Evolutionary conservation across 2,888 invertebrate genomes (phyloP).

Genomic region (Tetropium fuscum): DNA sequence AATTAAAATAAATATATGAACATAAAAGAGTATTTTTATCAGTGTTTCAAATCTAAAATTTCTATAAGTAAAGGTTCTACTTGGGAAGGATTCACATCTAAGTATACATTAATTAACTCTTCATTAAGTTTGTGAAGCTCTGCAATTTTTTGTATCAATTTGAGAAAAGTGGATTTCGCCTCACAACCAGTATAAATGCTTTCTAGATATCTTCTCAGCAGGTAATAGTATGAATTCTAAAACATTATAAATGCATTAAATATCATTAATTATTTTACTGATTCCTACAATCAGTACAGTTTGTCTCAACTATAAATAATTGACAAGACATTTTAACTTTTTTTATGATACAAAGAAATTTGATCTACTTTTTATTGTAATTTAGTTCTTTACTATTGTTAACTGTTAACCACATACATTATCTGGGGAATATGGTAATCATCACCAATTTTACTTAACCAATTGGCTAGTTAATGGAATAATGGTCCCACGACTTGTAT

Average conservation of each 20-base stretch:
- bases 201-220: constrained; percentile 85
- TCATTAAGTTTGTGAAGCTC: constrained; percentile 91
- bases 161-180: constrained; percentile 87
- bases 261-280: background rate
- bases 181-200: constrained; percentile 88
- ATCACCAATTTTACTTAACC: too few relatives aligned
- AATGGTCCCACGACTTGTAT: too few relatives aligned
- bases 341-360: too few relatives aligned
- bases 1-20: constrained; percentile 2
- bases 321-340: too few relatives aligned
- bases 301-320: too few relatives aligned
- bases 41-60: constrained; percentile 90
- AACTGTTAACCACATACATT: too few relatives aligned
- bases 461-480: too few relatives aligned
- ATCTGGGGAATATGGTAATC: too few relatives aligned
- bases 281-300: too few relatives aligned
- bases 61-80: constrained; percentile 95
- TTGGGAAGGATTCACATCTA: constrained; percentile 91
- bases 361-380: too few relatives aligned
- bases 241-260: constrained; percentile 61
- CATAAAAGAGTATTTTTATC: constrained; percentile 5
- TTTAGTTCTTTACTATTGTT: too few relatives aligned
- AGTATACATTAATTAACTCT: constrained; percentile 90
- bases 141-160: constrained; percentile 90
- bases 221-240: constrained; percentile 91